Percentiles rank a stretch among this genome's conserved stretches.
These are phyloP conservation scores for Nyctalus aviator DNA, from an alignment of 2,797 vertebrate species.

Conservation along the genomic window DNA sequence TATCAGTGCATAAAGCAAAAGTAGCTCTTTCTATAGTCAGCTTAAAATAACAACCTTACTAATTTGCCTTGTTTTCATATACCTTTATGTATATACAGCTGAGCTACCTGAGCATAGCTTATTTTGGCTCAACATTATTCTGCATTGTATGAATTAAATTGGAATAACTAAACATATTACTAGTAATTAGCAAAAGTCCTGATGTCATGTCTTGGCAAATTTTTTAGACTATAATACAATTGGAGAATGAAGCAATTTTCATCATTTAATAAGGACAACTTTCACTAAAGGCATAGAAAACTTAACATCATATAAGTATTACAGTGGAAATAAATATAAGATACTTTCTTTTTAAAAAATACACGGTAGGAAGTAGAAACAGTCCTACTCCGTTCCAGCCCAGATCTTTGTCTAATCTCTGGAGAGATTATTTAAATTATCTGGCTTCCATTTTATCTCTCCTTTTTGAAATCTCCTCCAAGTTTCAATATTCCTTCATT, in stretches of 20 bases:
- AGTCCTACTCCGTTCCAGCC: background rate
- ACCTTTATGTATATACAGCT: background rate
- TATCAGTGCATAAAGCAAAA: background rate
- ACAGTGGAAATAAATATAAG: background rate
- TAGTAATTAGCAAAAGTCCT: background rate
- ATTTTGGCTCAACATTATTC: background rate
- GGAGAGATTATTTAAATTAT: background rate
- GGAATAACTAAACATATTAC: conserved; percentile 3
- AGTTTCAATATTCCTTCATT: conserved; percentile 35
- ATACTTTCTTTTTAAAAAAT: background rate
- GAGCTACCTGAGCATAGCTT: background rate
- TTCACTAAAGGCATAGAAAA: conserved; percentile 47
- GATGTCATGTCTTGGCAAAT: background rate
- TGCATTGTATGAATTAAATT: conserved; percentile 22
- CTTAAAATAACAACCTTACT: background rate
- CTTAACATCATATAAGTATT: conserved; percentile 9
- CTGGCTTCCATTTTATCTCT: background rate
- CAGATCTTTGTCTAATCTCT: background rate
- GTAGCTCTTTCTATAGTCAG: background rate
- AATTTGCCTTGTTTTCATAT: background rate
- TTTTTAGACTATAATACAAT: conserved; percentile 6
- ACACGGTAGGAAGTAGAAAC: background rate
- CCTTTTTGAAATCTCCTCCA: background rate
- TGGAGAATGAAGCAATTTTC: background rate
- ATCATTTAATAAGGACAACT: background rate